Conservation (phyloP, 2,888 invertebrate genomes). For the Xestia xanthographa region DNA sequence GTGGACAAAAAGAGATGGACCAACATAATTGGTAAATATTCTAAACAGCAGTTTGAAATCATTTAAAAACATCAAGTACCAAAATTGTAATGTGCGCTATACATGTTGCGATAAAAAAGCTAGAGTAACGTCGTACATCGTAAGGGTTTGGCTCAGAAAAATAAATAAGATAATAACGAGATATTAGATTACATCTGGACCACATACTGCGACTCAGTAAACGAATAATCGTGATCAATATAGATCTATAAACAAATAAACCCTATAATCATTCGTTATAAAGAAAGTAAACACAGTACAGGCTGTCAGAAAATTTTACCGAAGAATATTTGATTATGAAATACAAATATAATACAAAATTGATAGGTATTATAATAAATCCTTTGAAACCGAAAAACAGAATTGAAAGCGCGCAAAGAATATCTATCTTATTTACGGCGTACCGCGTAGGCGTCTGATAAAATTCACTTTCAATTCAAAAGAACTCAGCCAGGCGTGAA, state of each 20-base stretch:
- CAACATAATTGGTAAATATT: background rate
- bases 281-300: slow-evolving; percentile 42
- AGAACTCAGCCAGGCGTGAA: slow-evolving; percentile 76
- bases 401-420: slow-evolving; percentile 56
- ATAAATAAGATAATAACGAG: slow-evolving; percentile 62
- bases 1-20: background rate
- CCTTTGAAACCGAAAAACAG: slow-evolving; percentile 55
- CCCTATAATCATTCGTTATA: slow-evolving; percentile 37
- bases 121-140: slow-evolving; percentile 38
- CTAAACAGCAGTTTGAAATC: background rate
- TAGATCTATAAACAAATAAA: slow-evolving; percentile 58
- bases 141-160: slow-evolving; percentile 53
- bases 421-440: slow-evolving; percentile 73
- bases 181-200: slow-evolving; percentile 67
- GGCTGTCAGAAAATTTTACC: slow-evolving; percentile 16
- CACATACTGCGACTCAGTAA: slow-evolving; percentile 62
- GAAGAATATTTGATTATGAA: slow-evolving; percentile 24
- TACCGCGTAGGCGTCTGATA: slow-evolving; percentile 71
- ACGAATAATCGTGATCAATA: slow-evolving; percentile 63
- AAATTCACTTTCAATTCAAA: slow-evolving; percentile 77
- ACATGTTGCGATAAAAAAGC: slow-evolving; percentile 50
- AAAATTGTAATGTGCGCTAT: slow-evolving; percentile 25
- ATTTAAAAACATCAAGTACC: slow-evolving; percentile 24
- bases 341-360: slow-evolving; percentile 32
- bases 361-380: slow-evolving; percentile 34